phyloP scores from a whole-genome alignment of 2,113 vertebrate genomes.

The Pionites leucogaster region DNA sequence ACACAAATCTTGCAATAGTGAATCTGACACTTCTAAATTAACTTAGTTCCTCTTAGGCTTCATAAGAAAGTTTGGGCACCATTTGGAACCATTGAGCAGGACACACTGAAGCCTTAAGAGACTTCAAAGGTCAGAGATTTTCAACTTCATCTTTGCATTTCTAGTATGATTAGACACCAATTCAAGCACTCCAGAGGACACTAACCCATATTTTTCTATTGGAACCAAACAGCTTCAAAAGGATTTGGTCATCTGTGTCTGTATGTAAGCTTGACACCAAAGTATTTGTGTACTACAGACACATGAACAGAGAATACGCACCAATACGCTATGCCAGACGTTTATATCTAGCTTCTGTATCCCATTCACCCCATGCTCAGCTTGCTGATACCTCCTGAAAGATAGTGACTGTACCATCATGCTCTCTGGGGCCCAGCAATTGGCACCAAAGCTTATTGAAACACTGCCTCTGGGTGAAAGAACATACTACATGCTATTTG shows the following conservation, averaged over 20 bases:
- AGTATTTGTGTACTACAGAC: not conserved
- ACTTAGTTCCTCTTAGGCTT: not conserved
- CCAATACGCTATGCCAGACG: accelerated
- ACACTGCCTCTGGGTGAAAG: not conserved
- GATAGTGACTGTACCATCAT: accelerated
- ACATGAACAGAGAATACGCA: not conserved
- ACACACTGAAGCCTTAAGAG: not conserved
- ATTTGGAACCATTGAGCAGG: not conserved
- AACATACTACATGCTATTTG: accelerated
- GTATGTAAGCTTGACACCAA: not conserved
- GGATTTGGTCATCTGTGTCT: not conserved
- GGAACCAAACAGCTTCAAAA: not conserved
- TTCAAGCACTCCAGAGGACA: not conserved
- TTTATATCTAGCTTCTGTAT: not conserved
- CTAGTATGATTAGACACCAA: not conserved
- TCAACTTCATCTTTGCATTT: not conserved
- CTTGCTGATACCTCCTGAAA: not conserved
- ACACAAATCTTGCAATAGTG: not conserved
- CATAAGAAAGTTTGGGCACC: not conserved
- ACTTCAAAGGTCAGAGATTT: not conserved
- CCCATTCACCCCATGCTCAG: not conserved
- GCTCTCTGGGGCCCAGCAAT: not conserved
- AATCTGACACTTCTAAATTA: not conserved
- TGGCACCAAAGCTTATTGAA: not conserved
- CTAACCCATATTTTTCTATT: not conserved